Conservation (phyloP, 2,113 vertebrate genomes). For the Pangasianodon hypophthalmus region DNA sequence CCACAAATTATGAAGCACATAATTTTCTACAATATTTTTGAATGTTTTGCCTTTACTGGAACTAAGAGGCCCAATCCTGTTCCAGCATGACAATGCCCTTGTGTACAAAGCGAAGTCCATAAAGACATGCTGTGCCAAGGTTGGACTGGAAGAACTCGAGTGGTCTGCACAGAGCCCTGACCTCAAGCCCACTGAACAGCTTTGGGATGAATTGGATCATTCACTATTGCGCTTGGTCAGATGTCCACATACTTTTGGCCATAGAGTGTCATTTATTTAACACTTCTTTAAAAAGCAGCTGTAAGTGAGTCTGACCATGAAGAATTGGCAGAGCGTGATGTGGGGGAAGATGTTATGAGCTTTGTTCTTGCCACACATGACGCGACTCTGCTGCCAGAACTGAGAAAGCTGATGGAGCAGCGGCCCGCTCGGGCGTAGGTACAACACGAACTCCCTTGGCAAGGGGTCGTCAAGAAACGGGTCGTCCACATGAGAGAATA, state of each 20-base stretch:
- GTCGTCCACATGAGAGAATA: conserved; percentile 96
- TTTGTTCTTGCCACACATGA: conserved; percentile 95
- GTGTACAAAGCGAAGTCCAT: neutral
- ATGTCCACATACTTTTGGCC: neutral
- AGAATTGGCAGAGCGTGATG: conserved; percentile 99
- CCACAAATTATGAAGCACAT: neutral
- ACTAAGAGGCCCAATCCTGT: neutral
- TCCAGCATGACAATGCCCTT: neutral
- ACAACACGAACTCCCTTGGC: conserved; percentile 94
- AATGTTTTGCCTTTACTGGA: neutral
- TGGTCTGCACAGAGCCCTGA: neutral
- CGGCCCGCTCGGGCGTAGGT: conserved; percentile 91
- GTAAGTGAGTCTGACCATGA: conserved; percentile 81
- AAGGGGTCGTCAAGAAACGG: conserved; percentile 92
- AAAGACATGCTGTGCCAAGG: neutral
- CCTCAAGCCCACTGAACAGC: neutral
- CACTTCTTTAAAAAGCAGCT: neutral
- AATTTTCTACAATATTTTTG: neutral
- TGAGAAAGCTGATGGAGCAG: conserved; percentile 91
- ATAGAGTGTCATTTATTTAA: neutral
- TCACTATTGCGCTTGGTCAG: neutral
- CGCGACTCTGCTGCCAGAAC: conserved; percentile 96
- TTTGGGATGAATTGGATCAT: neutral
- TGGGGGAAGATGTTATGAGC: conserved; percentile 99
- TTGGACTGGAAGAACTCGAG: neutral